Conservation (phyloP, 1,140 invertebrate genomes). For the Aphaenogaster ashmeadi region DNA sequence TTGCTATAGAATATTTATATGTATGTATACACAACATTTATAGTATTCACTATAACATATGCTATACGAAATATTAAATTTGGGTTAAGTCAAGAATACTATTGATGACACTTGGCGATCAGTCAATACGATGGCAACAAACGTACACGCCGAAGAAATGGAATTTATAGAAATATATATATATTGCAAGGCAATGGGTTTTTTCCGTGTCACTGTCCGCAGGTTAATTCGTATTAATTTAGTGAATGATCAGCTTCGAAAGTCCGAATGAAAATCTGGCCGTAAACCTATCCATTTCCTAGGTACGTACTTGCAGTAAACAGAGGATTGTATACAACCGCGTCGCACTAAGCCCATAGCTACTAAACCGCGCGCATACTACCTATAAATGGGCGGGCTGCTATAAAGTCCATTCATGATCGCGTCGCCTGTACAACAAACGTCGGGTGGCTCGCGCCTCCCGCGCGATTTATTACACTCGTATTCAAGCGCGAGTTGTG, state of each 20-base stretch:
- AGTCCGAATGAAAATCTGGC: constrained; percentile 63
- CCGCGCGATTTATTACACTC: constrained; percentile 75
- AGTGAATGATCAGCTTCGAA: constrained; percentile 40
- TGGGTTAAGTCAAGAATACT: not conserved
- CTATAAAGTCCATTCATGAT: constrained; percentile 84
- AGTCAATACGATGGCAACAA: not conserved
- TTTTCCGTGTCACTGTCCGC: not conserved
- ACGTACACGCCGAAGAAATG: not conserved
- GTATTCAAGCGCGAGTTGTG: constrained; percentile 62
- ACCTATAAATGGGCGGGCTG: constrained; percentile 78
- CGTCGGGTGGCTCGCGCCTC: constrained; percentile 75
- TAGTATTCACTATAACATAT: not conserved
- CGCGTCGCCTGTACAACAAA: constrained; percentile 77
- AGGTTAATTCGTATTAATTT: constrained; percentile 46
- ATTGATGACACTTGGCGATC: constrained; percentile 76
- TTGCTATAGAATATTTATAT: not conserved
- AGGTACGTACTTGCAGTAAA: constrained; percentile 75
- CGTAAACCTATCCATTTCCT: constrained; percentile 66
- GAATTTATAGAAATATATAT: not conserved
- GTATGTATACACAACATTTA: not conserved
- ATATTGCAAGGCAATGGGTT: not conserved
- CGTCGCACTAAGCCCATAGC: constrained; percentile 77
- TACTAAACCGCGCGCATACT: constrained; percentile 78
- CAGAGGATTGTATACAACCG: constrained; percentile 75
- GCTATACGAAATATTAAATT: not conserved